phyloP scores from a whole-genome alignment of 2,797 vertebrate genomes.

The Pseudochromis fuscus region DNA sequence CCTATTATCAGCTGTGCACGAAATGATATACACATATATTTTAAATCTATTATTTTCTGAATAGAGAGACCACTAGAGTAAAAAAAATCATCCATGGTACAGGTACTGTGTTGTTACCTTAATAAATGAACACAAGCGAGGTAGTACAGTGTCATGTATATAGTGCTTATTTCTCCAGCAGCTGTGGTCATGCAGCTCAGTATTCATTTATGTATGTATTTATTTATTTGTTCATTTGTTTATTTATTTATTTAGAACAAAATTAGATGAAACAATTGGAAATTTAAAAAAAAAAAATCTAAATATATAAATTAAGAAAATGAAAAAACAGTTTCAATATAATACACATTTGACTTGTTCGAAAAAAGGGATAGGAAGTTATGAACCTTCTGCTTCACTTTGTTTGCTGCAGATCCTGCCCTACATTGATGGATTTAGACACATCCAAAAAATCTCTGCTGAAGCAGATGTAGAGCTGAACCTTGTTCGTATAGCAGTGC shows the following conservation, averaged over 20 bases:
- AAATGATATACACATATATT: not conserved
- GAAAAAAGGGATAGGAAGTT: no score
- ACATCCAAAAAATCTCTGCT: constrained; percentile 97
- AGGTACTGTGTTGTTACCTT: constrained; percentile 8
- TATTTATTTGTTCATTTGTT: no score
- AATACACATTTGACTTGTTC: no score
- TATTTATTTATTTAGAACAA: no score
- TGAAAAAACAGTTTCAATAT: no score
- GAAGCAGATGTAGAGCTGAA: constrained; percentile 98
- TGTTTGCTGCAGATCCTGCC: constrained; percentile 90
- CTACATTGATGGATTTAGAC: constrained; percentile 96
- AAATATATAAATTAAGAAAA: no score
- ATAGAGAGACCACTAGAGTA: not conserved
- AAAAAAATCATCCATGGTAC: not conserved
- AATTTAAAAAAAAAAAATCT: no score
- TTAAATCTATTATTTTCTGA: constrained; percentile 8
- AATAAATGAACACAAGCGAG: constrained; percentile 8
- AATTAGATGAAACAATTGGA: no score
- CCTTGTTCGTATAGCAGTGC: constrained; percentile 96
- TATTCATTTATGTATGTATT: no score
- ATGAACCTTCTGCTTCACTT: not conserved
- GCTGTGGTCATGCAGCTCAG: not conserved
- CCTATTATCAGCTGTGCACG: constrained; percentile 22
- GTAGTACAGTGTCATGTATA: not conserved
- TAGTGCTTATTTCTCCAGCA: not conserved